Base-by-base conservation (phyloP, 2,888 invertebrate genomes). In the Aphelenchoides bicaudatus region DNA sequence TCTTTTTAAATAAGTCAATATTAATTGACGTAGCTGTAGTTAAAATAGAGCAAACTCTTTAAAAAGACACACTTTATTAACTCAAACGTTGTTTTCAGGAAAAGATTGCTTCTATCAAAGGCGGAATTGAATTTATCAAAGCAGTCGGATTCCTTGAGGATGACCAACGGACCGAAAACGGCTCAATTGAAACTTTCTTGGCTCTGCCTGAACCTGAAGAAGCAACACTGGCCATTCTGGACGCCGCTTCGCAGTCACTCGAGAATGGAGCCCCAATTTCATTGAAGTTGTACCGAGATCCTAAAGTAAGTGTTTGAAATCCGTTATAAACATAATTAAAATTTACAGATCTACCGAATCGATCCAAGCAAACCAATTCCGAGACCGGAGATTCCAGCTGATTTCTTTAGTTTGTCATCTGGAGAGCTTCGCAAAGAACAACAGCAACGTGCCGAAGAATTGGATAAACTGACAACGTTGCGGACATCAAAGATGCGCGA, bases 401-500 rank as follows among this genome's bases (percentile, higher is more conserved):
- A 88, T 1, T 94, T 94, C 82, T 96, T 88, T 79, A 85, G 86
- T 1, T 81, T 91, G 19, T 84, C 87, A 0, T 83, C 87, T 0
- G 90, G 89, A 62, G 94, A 94, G 78, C 77, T 94, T 37, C 66
- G 63, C 48, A 58, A 39, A 13, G 68, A 72, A 50, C 75, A 75
- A 53, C 58, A 59, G 49, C 34, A 39, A 30, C 61, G 63, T 46
- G 62, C 58, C 16, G 58, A 61, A 16, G 65, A 72, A 39, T 67
- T 68, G 13, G 71, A 73, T 25, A 57, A 61, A 62, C 55, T 87
- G 75, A 86, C 89, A 78, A 87, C 89, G 83, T 82, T 96, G 5
- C 84, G 90, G 72, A 94, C 94, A 0, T 91, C 91, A 80, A 91
- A 91, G 2, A 94, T 94, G 91, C 82, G 92, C 23, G 91, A 93